Evolutionary conservation across 2,888 invertebrate species (phyloP).

Genomic region (Theretra japonica): DNA sequence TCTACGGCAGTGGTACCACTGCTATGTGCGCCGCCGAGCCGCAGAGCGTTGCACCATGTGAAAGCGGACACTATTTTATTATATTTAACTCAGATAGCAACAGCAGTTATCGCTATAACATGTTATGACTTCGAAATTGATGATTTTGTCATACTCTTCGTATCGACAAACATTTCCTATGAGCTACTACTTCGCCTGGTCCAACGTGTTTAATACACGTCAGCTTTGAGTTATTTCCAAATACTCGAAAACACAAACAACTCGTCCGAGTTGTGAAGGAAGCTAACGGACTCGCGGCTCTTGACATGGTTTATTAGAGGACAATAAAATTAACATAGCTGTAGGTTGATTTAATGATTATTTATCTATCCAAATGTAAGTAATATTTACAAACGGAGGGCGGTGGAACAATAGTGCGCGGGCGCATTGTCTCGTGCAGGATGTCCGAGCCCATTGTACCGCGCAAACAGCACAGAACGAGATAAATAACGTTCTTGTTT

Average conservation of each 20-base stretch:
- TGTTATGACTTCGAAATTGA: not conserved
- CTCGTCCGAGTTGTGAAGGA: not conserved
- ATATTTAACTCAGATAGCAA: slow-evolving; percentile 46
- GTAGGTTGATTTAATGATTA: slow-evolving; percentile 51
- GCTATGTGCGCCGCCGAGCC: not conserved
- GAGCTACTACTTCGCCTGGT: too few species aligned
- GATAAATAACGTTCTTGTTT: slow-evolving; percentile 67
- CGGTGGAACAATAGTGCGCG: slow-evolving; percentile 74
- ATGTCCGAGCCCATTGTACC: slow-evolving; percentile 80
- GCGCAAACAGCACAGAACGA: slow-evolving; percentile 82
- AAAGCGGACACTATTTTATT: slow-evolving; percentile 63
- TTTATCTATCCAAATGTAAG: slow-evolving; percentile 63
- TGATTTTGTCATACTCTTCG: not conserved
- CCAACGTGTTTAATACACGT: not conserved
- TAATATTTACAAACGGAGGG: slow-evolving; percentile 75
- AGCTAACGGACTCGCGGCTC: slow-evolving; percentile 18
- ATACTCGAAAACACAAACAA: not conserved
- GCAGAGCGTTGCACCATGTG: slow-evolving; percentile 62
- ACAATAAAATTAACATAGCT: slow-evolving; percentile 49
- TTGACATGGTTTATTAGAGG: slow-evolving; percentile 18
- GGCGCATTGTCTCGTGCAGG: slow-evolving; percentile 79
- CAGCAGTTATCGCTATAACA: slow-evolving; percentile 9
- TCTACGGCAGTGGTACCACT: not conserved
- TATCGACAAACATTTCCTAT: not conserved
- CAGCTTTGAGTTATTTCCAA: not conserved